These are phyloP conservation scores for Takifugu ocellatus DNA, from an alignment of 2,797 vertebrate species.

Conservation along the genomic window DNA sequence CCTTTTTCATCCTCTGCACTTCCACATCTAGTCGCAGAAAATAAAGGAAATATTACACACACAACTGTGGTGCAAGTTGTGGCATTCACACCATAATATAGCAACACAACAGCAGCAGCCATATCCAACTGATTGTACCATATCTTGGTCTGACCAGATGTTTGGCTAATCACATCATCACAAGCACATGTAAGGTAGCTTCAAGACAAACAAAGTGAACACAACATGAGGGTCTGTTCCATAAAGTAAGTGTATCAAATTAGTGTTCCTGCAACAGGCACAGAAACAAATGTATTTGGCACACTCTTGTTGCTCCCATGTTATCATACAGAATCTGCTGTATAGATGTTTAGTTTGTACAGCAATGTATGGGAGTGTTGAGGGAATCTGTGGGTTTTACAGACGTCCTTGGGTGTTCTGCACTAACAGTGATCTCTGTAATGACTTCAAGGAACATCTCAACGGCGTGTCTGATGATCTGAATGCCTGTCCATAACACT, in stretches of 20 bases:
- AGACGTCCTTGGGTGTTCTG: too few relatives aligned
- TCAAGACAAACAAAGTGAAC: slow-evolving; percentile 21
- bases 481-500: too few relatives aligned
- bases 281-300: background rate
- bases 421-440: too few relatives aligned
- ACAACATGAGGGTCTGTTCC: slow-evolving; percentile 14
- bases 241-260: background rate
- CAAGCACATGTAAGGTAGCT: slow-evolving; percentile 9
- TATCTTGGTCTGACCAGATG: slow-evolving; percentile 6
- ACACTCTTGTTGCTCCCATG: too few relatives aligned
- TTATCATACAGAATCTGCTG: too few relatives aligned
- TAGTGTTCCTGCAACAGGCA: background rate
- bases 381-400: too few relatives aligned
- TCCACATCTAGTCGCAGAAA: slow-evolving; percentile 83
- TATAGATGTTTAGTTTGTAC: too few relatives aligned
- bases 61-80: slow-evolving; percentile 4
- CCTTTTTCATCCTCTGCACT: slow-evolving; percentile 97
- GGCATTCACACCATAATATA: slow-evolving; percentile 7
- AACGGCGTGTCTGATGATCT: too few relatives aligned
- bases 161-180: background rate
- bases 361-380: too few relatives aligned
- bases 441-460: too few relatives aligned
- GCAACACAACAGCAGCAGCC: slow-evolving; percentile 3
- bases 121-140: background rate
- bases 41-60: slow-evolving; percentile 6